A percentile compares a stretch with the other conserved stretches of the same genome.
Conservation (phyloP, 2,113 vertebrate genomes). For the Pterocles burchelli region DNA sequence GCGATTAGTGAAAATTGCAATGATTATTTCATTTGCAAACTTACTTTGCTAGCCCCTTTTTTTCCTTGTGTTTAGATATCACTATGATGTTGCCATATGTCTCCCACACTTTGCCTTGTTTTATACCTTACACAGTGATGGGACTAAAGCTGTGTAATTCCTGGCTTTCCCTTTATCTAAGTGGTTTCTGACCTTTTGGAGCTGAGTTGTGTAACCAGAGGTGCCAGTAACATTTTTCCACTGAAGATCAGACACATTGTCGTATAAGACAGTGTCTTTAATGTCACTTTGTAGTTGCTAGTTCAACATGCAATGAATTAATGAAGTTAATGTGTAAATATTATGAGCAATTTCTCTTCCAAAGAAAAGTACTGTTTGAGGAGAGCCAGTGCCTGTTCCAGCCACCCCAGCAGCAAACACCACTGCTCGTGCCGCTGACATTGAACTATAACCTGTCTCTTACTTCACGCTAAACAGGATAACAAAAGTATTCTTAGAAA, state of each 20-base stretch:
- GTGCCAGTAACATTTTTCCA: background rate
- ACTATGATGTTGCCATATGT: background rate
- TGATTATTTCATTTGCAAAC: background rate
- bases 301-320: background rate
- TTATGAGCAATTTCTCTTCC: background rate
- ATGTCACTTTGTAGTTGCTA: background rate
- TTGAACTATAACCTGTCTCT: background rate
- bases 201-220: background rate
- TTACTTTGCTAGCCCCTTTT: background rate
- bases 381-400: background rate
- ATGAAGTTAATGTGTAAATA: conserved; percentile 8
- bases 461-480: conserved; percentile 49
- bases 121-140: background rate
- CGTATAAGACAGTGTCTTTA: background rate
- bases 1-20: background rate
- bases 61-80: background rate
- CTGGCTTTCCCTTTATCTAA: conserved; percentile 6
- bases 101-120: background rate
- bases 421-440: background rate
- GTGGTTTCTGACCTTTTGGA: conserved; percentile 24
- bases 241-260: background rate
- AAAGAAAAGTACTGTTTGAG: background rate
- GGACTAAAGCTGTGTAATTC: conserved; percentile 37
- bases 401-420: background rate
- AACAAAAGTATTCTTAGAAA: conserved; percentile 13